Percentiles rank a stretch among this genome's conserved stretches.
Evolutionary conservation across 2,888 invertebrate genomes (phyloP).

Genomic region (Corythucha ciliata): DNA sequence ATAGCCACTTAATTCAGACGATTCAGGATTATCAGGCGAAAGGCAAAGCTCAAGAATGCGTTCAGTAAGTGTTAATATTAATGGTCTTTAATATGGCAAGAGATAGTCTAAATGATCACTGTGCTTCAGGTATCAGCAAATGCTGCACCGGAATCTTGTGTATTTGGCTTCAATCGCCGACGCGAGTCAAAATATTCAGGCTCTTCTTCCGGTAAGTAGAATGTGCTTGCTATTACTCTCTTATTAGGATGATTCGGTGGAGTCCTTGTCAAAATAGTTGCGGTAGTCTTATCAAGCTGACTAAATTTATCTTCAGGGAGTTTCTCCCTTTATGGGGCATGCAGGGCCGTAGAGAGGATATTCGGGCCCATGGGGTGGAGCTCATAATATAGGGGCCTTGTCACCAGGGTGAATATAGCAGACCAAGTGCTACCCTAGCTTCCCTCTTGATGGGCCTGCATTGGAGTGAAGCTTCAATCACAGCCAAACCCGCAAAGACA

Average conservation of each 20-base stretch:
- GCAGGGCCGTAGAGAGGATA: too few relatives aligned
- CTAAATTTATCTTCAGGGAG: not conserved
- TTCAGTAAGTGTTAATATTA: constrained; percentile 53
- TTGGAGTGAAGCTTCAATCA: too few relatives aligned
- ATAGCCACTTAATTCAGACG: constrained; percentile 90
- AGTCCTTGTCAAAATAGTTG: not conserved
- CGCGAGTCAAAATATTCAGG: constrained; percentile 84
- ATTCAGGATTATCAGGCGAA: constrained; percentile 94
- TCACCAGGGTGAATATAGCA: too few relatives aligned
- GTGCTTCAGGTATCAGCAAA: constrained; percentile 65
- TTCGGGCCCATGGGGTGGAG: too few relatives aligned
- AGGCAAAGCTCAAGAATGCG: constrained; percentile 85
- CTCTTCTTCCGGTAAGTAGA: constrained; percentile 70
- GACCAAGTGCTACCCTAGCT: too few relatives aligned
- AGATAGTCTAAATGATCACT: not conserved
- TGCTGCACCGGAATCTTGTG: constrained; percentile 88
- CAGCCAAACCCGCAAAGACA: too few relatives aligned
- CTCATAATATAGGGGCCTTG: too few relatives aligned
- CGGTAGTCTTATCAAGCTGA: not conserved
- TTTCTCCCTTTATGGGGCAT: not conserved
- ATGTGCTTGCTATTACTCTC: not conserved
- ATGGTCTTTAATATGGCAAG: constrained; percentile 6
- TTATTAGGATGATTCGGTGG: not conserved
- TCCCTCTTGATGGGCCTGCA: too few relatives aligned
- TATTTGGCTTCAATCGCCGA: constrained; percentile 96